Evolutionary conservation across 2,797 vertebrate genomes (phyloP), one percentile per base, ranked within the genome.

Genomic region (Galaxias olidus): DNA sequence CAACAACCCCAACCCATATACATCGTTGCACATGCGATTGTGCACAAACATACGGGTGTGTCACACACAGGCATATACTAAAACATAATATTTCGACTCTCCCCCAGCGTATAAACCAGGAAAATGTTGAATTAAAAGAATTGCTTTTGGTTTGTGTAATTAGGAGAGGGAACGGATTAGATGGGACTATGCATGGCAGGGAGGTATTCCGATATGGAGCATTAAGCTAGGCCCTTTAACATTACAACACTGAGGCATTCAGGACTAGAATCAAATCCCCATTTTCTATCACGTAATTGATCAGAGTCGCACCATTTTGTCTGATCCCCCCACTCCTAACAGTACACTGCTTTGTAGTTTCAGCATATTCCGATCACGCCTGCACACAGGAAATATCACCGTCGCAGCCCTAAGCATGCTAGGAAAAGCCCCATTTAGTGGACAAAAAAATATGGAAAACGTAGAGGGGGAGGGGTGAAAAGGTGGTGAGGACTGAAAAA

Each of bases 271-370:
- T 73, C 84, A 87, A 88, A 89, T 84, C 89, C 87, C 89, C 89
- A 90, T 90, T 90, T 90, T 91, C 84, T 88, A 87, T 86, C 86
- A 84, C 74, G 85, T 88, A 90, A 91, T 87, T 91, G 88, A 89
- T 90, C 86, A 89, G 85, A 82, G 72, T 30, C 87, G 86, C 89
- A 86, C 89, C 89, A 90, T 91, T 91, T 91, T 90, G 88, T 90
- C 88, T 83, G 82, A 89, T 87, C 79, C 88, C 81, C 64, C 51
- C 18, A 11, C 13, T n/a, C 41, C 71, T 73, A 40, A 80, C 55
- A 30, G 58, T 65, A 61, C 40, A 49, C 82, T 75, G 76, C 84
- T 83, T 83, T 79, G 81, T 86, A 75, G 75, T 63, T 84, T 84
- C 78, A 87, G 84, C 84, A 83, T 80, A 86, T 90, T 87, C 81